Conservation (phyloP, 2,888 invertebrate genomes). For the Lepidonotus clava region DNA sequence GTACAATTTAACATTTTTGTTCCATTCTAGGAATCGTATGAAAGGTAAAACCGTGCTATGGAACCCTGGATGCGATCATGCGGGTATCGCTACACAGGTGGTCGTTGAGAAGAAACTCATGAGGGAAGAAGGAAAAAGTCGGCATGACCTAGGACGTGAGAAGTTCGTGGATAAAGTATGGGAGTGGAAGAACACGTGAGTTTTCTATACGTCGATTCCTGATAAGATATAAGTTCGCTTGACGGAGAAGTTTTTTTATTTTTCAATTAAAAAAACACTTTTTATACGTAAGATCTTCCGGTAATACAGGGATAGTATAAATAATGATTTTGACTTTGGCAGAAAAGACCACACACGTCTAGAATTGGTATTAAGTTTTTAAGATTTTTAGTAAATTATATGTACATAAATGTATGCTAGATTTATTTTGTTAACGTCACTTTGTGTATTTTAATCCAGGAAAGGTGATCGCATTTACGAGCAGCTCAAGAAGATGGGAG, state of each 20-base stretch:
- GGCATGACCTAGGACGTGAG: conserved; percentile 97
- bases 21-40: conserved; percentile 90
- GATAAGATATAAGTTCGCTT: too few relatives aligned
- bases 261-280: too few relatives aligned
- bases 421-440: neutral
- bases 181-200: conserved; percentile 95
- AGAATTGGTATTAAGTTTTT: too few relatives aligned
- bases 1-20: too few relatives aligned
- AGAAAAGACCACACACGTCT: too few relatives aligned
- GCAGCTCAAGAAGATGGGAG: conserved; percentile 93
- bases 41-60: conserved; percentile 94
- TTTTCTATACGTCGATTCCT: too few relatives aligned
- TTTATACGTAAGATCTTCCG: too few relatives aligned
- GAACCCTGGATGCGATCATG: conserved; percentile 99
- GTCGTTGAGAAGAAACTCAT: conserved; percentile 98
- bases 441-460: conserved; percentile 78
- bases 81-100: conserved; percentile 99
- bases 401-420: neutral
- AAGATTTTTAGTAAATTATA: neutral
- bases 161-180: conserved; percentile 95
- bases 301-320: too few relatives aligned
- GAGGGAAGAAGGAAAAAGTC: conserved; percentile 90
- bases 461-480: conserved; percentile 88
- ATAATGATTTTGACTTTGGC: too few relatives aligned
- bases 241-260: too few relatives aligned